These are phyloP conservation scores for Heteromyza rotundicornis DNA, from an alignment of 2,888 invertebrate species.

Conservation along the genomic window DNA sequence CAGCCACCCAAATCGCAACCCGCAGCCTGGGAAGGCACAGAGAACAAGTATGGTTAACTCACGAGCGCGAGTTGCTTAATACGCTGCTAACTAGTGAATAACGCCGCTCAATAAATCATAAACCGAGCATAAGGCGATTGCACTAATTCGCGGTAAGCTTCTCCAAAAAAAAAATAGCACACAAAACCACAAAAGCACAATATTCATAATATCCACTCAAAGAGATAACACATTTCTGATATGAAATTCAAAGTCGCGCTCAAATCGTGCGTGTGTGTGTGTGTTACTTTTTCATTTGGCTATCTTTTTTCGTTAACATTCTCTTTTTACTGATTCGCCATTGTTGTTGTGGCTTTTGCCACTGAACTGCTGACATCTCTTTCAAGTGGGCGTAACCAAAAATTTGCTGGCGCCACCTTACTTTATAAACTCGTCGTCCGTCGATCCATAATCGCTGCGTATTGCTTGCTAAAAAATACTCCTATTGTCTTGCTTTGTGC, in stretches of 20 bases:
- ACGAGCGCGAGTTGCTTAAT: not conserved
- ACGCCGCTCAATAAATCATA: conserved; percentile 23
- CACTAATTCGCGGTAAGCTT: conserved; percentile 46
- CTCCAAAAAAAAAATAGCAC: not conserved
- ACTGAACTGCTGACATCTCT: conserved; percentile 1
- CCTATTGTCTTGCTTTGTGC: too few relatives aligned
- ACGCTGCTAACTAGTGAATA: conserved; percentile 9
- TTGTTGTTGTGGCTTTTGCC: not conserved
- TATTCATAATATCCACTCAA: too few relatives aligned
- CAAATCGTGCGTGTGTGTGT: too few relatives aligned
- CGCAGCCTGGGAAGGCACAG: not conserved
- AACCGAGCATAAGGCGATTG: not conserved
- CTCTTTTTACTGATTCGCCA: too few relatives aligned
- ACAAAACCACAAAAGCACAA: too few relatives aligned
- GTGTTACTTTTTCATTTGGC: too few relatives aligned
- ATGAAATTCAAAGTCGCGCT: too few relatives aligned
- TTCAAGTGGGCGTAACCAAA: conserved; percentile 57
- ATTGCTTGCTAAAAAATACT: not conserved
- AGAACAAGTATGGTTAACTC: not conserved
- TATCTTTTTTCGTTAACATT: not conserved
- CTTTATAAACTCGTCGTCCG: conserved; percentile 29
- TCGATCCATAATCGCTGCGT: not conserved
- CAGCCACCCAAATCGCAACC: not conserved
- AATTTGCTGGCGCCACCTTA: conserved; percentile 56
- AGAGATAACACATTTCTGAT: too few relatives aligned